Conservation (phyloP, 2,113 vertebrate genomes). For the Pristiophorus japonicus region DNA sequence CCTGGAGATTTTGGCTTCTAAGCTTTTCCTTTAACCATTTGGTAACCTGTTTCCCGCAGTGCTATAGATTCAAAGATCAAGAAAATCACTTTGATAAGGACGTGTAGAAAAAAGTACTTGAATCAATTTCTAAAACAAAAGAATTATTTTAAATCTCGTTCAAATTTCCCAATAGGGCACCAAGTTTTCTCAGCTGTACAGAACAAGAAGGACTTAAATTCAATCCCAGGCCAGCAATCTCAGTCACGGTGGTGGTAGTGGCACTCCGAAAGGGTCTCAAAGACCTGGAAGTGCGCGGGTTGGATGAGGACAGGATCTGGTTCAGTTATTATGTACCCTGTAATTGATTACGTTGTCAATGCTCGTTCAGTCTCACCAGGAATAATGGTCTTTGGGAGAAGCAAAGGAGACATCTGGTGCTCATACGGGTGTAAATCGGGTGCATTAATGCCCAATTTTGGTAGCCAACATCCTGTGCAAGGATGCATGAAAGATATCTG, state of each 20-base stretch:
- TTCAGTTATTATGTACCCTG: neutral
- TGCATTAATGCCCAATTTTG: too few relatives aligned
- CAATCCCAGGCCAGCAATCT: neutral
- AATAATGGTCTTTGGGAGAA: neutral
- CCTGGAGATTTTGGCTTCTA: neutral
- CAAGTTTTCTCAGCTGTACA: neutral
- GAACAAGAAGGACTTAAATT: neutral
- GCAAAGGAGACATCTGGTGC: neutral
- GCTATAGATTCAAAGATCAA: neutral
- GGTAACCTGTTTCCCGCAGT: neutral
- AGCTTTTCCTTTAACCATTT: neutral
- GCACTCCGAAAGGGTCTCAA: neutral
- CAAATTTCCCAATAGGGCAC: neutral
- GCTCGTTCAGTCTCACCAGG: neutral
- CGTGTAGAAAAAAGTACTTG: neutral
- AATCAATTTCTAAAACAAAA: too few relatives aligned
- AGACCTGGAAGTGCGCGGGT: neutral
- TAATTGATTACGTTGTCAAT: neutral
- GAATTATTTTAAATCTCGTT: neutral
- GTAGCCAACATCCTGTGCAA: too few relatives aligned
- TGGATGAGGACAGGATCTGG: neutral
- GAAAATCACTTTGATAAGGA: neutral
- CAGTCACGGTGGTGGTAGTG: too few relatives aligned
- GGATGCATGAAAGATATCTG: too few relatives aligned
- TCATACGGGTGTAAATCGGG: neutral